Conservation (phyloP, 1,140 invertebrate species). For the Teleopsis dalmanni region DNA sequence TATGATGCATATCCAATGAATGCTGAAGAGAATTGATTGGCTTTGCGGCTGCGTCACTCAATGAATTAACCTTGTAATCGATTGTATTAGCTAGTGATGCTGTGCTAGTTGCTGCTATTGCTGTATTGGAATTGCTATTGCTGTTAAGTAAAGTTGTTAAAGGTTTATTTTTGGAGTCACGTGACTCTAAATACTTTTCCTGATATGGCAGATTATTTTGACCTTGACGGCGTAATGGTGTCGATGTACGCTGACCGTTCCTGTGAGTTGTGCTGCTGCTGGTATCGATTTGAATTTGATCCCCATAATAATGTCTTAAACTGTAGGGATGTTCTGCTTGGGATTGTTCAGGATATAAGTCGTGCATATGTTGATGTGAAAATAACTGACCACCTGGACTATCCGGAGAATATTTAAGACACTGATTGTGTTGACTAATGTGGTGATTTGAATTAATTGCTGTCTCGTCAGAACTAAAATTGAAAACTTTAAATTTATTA, state of each 20-base stretch:
- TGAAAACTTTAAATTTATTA: constrained; percentile 41
- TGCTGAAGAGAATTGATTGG: constrained; percentile 38
- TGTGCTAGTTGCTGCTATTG: constrained; percentile 10
- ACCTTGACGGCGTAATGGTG: constrained; percentile 30
- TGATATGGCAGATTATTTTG: no score
- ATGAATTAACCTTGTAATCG: no score
- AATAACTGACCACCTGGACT: constrained; percentile 21
- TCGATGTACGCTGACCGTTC: constrained; percentile 16
- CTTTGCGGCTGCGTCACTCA: no score
- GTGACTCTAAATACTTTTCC: constrained; percentile 45
- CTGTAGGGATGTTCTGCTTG: constrained; percentile 37
- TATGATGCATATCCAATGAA: constrained; percentile 33
- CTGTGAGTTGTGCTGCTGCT: background rate
- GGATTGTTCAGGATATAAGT: constrained; percentile 36
- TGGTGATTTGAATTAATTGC: constrained; percentile 39
- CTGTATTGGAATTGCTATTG: constrained; percentile 7
- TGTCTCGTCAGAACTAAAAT: constrained; percentile 44
- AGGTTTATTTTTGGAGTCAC: constrained; percentile 40
- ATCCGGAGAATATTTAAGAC: background rate
- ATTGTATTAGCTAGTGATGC: no score
- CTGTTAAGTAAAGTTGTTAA: constrained; percentile 26
- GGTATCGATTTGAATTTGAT: constrained; percentile 27
- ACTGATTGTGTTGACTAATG: constrained; percentile 11
- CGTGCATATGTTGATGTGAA: constrained; percentile 22
- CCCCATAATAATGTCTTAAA: constrained; percentile 37